Evolutionary conservation across 1,140 invertebrate genomes (phyloP).

Genomic region (Galleria mellonella): DNA sequence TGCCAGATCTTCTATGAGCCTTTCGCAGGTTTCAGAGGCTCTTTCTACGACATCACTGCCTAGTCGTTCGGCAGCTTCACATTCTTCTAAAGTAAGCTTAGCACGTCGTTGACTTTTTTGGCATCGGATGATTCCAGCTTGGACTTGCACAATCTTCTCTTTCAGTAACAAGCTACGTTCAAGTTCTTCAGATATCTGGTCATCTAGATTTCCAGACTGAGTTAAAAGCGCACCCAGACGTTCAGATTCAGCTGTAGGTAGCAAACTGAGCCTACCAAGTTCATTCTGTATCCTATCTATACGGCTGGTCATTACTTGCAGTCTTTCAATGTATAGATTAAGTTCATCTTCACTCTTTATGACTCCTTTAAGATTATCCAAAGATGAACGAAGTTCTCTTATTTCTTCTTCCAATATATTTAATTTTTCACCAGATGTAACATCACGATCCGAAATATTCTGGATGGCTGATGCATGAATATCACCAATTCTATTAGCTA

Average conservation of each 20-base stretch:
- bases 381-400: conserved; percentile 78
- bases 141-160: conserved; percentile 81
- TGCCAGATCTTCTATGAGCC: conserved; percentile 78
- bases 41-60: conserved; percentile 82
- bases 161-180: conserved; percentile 81
- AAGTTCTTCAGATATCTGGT: conserved; percentile 82
- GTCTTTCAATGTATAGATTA: conserved; percentile 84
- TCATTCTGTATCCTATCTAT: conserved; percentile 85
- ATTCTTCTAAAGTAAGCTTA: conserved; percentile 79
- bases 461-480: conserved; percentile 80
- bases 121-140: conserved; percentile 79
- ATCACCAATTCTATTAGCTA: conserved; percentile 78
- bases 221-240: conserved; percentile 81
- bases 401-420: conserved; percentile 83
- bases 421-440: conserved; percentile 82
- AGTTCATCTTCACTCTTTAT: conserved; percentile 88
- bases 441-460: conserved; percentile 81
- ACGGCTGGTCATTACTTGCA: conserved; percentile 84
- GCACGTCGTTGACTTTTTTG: conserved; percentile 79
- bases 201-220: conserved; percentile 80
- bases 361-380: conserved; percentile 83
- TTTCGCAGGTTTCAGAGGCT: conserved; percentile 80
- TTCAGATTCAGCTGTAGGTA: conserved; percentile 83
- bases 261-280: conserved; percentile 81
- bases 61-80: conserved; percentile 80